Evolutionary conservation across 2,888 invertebrate species (phyloP), one percentile per base, ranked within the genome.

Genomic region (Habroteleia sp.): DNA sequence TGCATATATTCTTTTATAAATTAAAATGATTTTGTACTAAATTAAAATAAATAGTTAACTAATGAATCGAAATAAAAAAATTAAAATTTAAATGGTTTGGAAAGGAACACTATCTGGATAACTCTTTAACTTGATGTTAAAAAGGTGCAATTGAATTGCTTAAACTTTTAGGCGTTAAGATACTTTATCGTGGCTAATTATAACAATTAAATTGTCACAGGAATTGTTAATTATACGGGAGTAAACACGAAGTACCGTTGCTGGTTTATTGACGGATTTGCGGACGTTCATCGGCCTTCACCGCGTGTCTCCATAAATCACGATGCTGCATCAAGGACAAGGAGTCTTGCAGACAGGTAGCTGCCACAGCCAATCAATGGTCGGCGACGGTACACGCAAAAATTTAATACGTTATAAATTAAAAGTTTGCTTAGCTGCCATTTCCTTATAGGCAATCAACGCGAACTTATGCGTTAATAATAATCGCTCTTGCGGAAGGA

Each of bases 361-460:
- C 42, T 54, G 73, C 42, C 46, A 63, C 65, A 71, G 75, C 74
- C 76, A 77, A 77, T 66, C 56, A 76, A 77, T 65, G 71, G 50
- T 35, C 65, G 50, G 75, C 41, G 56, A 42, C 48, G 46, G 16
- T 60, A 46, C 17, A 33, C 56, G 66, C 58, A 79, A 78, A 79
- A 80, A 77, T 84, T 81, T 83, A 80, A 82, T 82, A 81, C 81
- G 78, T 81, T 82, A 72, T 84, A 82, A 85, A 84, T 83, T 83
- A 81, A 81, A 81, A 81, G 77, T 81, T 80, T 54, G 54, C 73
- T 72, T 54, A 72, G 69, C 75, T 78, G 78, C 58, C 78, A 60
- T 80, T 83, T 84, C 82, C 83, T 83, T 81, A 83, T 82, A 76
- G 80, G 75, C 83, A 82, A 85, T 85, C 84, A 81, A 81, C 79